Percentiles rank a stretch among this genome's conserved stretches.
Evolutionary conservation across 2,888 invertebrate genomes (phyloP).

Genomic region (Parnassius mnemosyne): DNA sequence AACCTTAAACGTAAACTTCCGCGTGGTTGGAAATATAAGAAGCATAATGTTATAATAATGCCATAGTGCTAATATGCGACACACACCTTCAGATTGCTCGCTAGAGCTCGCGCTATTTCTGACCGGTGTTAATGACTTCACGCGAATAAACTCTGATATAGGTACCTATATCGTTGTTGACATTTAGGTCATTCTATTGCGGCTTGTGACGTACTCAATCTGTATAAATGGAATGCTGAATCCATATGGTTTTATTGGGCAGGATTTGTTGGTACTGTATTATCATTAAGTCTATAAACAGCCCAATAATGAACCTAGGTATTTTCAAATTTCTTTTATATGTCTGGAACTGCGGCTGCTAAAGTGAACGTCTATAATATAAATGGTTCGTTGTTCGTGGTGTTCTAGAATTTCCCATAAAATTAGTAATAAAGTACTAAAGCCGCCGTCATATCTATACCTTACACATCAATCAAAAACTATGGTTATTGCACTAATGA

Average conservation of each 20-base stretch:
- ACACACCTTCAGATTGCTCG: constrained; percentile 38
- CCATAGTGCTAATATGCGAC: constrained; percentile 36
- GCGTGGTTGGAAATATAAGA: constrained; percentile 46
- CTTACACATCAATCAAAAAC: too few relatives aligned
- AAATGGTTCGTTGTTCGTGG: too few relatives aligned
- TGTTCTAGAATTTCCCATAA: too few relatives aligned
- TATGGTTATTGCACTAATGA: too few relatives aligned
- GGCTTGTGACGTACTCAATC: constrained; percentile 38
- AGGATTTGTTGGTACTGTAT: too few relatives aligned
- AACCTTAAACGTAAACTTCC: constrained; percentile 42
- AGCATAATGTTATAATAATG: constrained; percentile 33
- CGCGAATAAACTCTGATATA: constrained; percentile 35
- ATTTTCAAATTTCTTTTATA: too few relatives aligned
- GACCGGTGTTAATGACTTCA: constrained; percentile 66
- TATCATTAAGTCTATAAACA: too few relatives aligned
- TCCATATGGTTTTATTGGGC: not conserved
- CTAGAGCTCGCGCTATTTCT: constrained; percentile 53
- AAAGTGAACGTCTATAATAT: too few relatives aligned
- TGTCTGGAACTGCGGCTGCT: too few relatives aligned
- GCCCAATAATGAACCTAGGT: too few relatives aligned
- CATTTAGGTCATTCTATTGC: constrained; percentile 66
- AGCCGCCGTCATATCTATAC: too few relatives aligned
- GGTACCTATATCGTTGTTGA: constrained; percentile 50
- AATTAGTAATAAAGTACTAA: too few relatives aligned
- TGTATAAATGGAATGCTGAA: not conserved